These are phyloP conservation scores for Cheilosia urbana DNA, from an alignment of 2,888 invertebrate species.

Conservation along the genomic window DNA sequence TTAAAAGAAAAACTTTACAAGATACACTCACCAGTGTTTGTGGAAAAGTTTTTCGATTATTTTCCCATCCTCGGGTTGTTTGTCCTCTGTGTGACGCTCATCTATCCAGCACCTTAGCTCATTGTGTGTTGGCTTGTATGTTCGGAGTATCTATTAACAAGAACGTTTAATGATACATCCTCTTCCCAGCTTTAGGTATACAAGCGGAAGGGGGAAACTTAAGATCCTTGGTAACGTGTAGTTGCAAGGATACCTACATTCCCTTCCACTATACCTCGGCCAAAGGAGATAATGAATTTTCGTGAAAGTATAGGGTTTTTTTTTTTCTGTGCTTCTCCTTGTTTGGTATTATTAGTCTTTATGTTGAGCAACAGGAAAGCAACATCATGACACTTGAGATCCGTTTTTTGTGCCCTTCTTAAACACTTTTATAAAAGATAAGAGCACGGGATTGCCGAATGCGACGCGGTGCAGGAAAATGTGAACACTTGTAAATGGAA, in stretches of 20 bases:
- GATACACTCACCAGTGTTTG: conserved; percentile 56
- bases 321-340: conserved; percentile 27
- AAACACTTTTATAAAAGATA: conserved; percentile 63
- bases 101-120: not conserved
- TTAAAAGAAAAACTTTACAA: conserved; percentile 49
- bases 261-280: conserved; percentile 8
- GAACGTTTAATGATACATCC: conserved; percentile 73
- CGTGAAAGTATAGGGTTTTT: conserved; percentile 36
- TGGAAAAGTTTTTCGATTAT: conserved; percentile 74
- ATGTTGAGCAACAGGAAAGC: conserved; percentile 70
- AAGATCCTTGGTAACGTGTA: conserved; percentile 49
- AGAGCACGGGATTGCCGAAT: conserved; percentile 57
- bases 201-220: conserved; percentile 20
- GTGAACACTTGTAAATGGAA: conserved; percentile 57
- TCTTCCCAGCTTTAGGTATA: conserved; percentile 32
- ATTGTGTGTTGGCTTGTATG: conserved; percentile 34
- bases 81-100: conserved; percentile 43
- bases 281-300: conserved; percentile 65
- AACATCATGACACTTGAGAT: conserved; percentile 69
- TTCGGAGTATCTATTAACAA: conserved; percentile 70
- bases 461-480: conserved; percentile 46
- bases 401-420: conserved; percentile 18
- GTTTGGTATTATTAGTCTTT: conserved; percentile 62
- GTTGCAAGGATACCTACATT: conserved; percentile 12
- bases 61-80: conserved; percentile 68